Percentiles rank a stretch among this genome's conserved stretches.
Conservation (phyloP, 2,888 invertebrate genomes). For the Chrysopilus asiliformis region DNA sequence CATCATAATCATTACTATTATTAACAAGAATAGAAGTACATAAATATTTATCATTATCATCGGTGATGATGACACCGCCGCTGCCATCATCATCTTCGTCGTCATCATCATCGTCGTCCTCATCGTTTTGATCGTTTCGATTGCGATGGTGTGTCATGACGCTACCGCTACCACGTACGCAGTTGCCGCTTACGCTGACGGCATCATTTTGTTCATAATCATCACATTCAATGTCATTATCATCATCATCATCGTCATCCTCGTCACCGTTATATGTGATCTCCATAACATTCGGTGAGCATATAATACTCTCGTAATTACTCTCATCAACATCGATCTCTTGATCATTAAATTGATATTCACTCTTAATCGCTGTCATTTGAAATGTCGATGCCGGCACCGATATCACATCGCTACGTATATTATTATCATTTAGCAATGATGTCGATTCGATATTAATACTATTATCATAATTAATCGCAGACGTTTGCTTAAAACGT, state of each 20-base stretch:
- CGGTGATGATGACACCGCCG: too few species aligned
- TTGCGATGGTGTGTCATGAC: too few species aligned
- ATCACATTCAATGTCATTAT: background rate
- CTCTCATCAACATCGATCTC: constrained; percentile 7
- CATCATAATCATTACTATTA: too few species aligned
- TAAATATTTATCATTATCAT: too few species aligned
- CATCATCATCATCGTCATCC: constrained; percentile 5
- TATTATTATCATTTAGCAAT: too few species aligned
- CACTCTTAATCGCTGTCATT: background rate
- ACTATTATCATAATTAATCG: too few species aligned
- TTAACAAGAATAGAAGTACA: too few species aligned
- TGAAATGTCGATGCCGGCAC: too few species aligned
- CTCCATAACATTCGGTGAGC: constrained; percentile 14
- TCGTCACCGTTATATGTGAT: constrained; percentile 9
- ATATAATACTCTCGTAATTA: constrained; percentile 16
- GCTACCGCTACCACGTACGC: constrained; percentile 23
- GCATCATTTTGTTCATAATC: constrained; percentile 7
- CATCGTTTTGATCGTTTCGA: background rate
- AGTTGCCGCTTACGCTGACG: constrained; percentile 1
- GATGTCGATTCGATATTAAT: too few species aligned
- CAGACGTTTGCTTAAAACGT: too few species aligned
- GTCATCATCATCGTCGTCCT: background rate
- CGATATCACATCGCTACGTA: too few species aligned
- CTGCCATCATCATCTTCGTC: background rate
- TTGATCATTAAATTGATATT: background rate